Evolutionary conservation across 2,113 vertebrate species (phyloP), one percentile per base, ranked within the genome.

Genomic region (Heterotis niloticus): DNA sequence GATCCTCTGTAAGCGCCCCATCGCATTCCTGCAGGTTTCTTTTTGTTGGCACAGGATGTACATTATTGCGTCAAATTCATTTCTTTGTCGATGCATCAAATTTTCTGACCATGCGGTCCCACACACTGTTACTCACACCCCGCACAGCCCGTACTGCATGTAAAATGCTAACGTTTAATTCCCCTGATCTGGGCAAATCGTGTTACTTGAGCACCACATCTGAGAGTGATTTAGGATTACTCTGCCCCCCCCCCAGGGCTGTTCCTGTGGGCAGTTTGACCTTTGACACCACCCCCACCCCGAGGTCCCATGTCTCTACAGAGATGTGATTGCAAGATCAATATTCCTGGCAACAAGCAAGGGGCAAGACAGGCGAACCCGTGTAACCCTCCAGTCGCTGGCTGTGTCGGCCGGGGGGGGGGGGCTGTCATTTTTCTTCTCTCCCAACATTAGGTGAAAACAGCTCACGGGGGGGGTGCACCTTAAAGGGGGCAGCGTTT

Each of bases 201-300:
- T 28, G 57, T 26, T 24, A 74, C 3, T 44, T 44, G 34, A 24
- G 23, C 71, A 57, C 28, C 77, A 24, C 77, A 70, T 78, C 77
- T 78, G 67, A 57, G 56, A 51, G 24, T 13, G 12, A 78, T 78
- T 70, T 70, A 62, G 56, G 10, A 18, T n/a, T 14, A 64, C 64
- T 68, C 78, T 79, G 78, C 76, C 28, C 77, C 75, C 17, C 5
- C 64, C 62, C 44, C 44, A 5, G n/a, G 34, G 69, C 65, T 75
- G 24, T 60, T 60, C 83, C 81, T 85, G 83, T 85, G 76, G 67
- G 78, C 80, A 78, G 81, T 64, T 29, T 84, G 79, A 86, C 81
- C 80, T 69, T 78, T 83, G 81, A 81, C 78, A 3, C 56, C 77
- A 64, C 29, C 65, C 5, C 76, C 75, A 65, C 75, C 44, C 76